These are phyloP conservation scores for Automeris io DNA, from an alignment of 2,888 invertebrate genomes.

Conservation along the genomic window DNA sequence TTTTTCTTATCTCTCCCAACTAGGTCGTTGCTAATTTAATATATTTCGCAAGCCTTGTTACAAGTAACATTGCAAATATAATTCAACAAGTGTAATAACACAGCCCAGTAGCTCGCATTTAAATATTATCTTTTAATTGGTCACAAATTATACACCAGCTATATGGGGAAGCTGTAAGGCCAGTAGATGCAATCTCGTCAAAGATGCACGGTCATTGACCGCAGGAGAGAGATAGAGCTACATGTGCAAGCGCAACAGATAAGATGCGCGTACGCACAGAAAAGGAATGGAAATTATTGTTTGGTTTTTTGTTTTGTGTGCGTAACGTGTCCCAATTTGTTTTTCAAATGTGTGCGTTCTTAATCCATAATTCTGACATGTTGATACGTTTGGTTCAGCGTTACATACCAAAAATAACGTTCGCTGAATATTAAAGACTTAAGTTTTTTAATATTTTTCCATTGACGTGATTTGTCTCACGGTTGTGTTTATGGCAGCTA, in stretches of 20 bases:
- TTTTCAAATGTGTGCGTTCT: slow-evolving; percentile 31
- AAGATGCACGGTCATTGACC: slow-evolving; percentile 72
- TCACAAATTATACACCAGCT: slow-evolving; percentile 61
- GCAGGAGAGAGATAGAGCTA: slow-evolving; percentile 46
- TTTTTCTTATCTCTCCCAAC: slow-evolving; percentile 56
- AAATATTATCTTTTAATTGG: slow-evolving; percentile 63
- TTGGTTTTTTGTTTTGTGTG: slow-evolving; percentile 58
- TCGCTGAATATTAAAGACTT: slow-evolving; percentile 39
- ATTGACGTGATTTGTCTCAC: slow-evolving; percentile 21
- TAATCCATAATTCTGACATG: slow-evolving; percentile 44
- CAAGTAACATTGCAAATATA: slow-evolving; percentile 8
- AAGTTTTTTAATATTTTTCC: slow-evolving; percentile 21
- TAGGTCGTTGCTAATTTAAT: slow-evolving; percentile 54
- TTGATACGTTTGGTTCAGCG: slow-evolving; percentile 45
- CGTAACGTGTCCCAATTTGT: slow-evolving; percentile 27
- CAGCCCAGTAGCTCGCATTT: slow-evolving; percentile 25
- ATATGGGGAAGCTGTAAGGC: slow-evolving; percentile 69
- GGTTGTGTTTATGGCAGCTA: slow-evolving; percentile 9
- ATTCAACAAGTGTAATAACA: no score
- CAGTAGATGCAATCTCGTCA: slow-evolving; percentile 74
- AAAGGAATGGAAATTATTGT: slow-evolving; percentile 72
- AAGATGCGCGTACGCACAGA: slow-evolving; percentile 73
- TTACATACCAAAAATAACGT: slow-evolving; percentile 31
- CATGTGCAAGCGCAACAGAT: slow-evolving; percentile 46
- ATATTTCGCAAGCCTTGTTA: slow-evolving; percentile 33